phyloP scores from a whole-genome alignment of 2,888 invertebrate genomes.

The Antheraea assamensis region DNA sequence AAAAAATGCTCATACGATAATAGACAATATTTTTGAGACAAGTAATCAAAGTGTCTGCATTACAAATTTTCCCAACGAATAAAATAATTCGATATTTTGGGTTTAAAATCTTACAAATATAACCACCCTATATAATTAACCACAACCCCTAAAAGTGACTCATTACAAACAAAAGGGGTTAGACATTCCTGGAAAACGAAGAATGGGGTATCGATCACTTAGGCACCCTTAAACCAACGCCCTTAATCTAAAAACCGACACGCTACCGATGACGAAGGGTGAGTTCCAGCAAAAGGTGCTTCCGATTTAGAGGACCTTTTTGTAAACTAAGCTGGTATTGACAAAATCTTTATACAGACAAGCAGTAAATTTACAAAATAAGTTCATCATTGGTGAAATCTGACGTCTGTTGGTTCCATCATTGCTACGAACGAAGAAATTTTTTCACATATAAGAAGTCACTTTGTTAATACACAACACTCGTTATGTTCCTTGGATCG shows the following conservation, averaged over 20 bases:
- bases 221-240: constrained; percentile 19
- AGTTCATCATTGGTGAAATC: too few relatives aligned
- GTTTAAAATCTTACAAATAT: background rate
- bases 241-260: constrained; percentile 17
- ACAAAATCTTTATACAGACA: background rate
- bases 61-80: too few relatives aligned
- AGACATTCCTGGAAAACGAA: constrained; percentile 7
- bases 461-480: too few relatives aligned
- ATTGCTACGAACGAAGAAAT: too few relatives aligned
- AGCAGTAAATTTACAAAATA: too few relatives aligned
- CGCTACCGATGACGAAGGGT: constrained; percentile 2
- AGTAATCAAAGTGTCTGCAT: too few relatives aligned
- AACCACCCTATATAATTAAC: background rate
- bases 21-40: too few relatives aligned
- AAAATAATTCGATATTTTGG: background rate
- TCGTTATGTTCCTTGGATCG: too few relatives aligned
- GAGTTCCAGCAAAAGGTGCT: background rate
- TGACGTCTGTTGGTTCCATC: too few relatives aligned
- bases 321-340: background rate
- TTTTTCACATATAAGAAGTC: too few relatives aligned
- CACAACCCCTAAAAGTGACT: constrained; percentile 9
- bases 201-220: constrained; percentile 18
- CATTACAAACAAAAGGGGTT: background rate
- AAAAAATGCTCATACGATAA: background rate
- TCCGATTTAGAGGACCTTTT: background rate